Percentiles rank a stretch among this genome's conserved stretches.
Evolutionary conservation across 92 coral and sea anemone genomes (phyloP).

Genomic region (Epizoanthus rinbou): DNA sequence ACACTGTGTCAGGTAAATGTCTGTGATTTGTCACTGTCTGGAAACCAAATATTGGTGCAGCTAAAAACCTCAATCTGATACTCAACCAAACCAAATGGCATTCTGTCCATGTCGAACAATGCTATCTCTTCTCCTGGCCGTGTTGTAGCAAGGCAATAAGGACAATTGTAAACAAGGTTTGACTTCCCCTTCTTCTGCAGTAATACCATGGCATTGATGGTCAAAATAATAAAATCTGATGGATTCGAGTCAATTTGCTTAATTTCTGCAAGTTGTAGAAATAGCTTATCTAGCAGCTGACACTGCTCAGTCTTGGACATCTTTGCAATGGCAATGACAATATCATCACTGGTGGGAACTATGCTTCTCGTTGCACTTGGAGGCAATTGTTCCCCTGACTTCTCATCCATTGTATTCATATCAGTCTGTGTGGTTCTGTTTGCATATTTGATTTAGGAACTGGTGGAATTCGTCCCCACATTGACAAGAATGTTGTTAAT

Average conservation of each 20-base stretch:
- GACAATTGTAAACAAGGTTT: constrained; percentile 56
- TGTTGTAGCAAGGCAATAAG: constrained; percentile 21
- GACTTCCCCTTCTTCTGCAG: constrained; percentile 43
- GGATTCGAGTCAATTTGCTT: constrained; percentile 52
- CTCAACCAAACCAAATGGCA: constrained; percentile 78
- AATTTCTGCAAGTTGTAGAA: constrained; percentile 23
- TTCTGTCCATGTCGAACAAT: constrained; percentile 58
- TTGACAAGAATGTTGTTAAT: too few relatives aligned
- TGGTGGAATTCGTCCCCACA: too few relatives aligned
- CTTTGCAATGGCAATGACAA: not conserved
- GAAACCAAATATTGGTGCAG: constrained; percentile 64
- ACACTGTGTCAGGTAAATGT: too few relatives aligned
- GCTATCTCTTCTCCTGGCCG: constrained; percentile 12
- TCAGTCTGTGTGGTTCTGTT: too few relatives aligned
- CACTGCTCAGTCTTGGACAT: not conserved
- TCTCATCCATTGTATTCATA: too few relatives aligned
- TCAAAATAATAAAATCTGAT: constrained; percentile 35
- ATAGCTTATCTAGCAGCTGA: constrained; percentile 25
- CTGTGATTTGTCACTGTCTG: too few relatives aligned
- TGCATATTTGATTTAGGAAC: too few relatives aligned
- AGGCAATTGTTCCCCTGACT: too few relatives aligned
- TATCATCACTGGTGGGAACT: not conserved
- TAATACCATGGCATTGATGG: constrained; percentile 52
- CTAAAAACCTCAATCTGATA: constrained; percentile 68
- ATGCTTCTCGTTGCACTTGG: too few relatives aligned